Percentiles rank a stretch among this genome's conserved stretches.
phyloP scores from a whole-genome alignment of 1,140 invertebrate species.

The Plodia interpunctella region DNA sequence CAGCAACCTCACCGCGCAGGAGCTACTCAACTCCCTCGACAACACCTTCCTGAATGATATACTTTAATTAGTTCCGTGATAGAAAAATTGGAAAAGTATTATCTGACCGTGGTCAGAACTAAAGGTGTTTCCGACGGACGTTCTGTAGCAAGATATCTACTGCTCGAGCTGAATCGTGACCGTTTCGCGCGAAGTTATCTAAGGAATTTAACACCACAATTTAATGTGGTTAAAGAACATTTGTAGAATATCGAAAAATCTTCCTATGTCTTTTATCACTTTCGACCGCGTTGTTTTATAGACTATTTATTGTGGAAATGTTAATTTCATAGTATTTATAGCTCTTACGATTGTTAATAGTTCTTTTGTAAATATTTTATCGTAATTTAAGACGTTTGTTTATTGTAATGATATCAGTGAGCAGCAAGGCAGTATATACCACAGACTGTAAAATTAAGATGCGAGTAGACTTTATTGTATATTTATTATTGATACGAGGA shows the following conservation, averaged over 20 bases:
- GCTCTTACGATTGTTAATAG: conserved; percentile 54
- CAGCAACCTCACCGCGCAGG: conserved; percentile 85
- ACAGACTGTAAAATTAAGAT: neutral
- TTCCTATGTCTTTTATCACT: conserved; percentile 43
- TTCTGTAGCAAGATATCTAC: neutral
- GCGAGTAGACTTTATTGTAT: conserved; percentile 35
- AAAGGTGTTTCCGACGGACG: too few relatives aligned
- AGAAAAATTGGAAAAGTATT: too few relatives aligned
- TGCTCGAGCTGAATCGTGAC: conserved; percentile 23
- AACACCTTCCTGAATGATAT: conserved; percentile 73
- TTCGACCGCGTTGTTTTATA: conserved; percentile 61
- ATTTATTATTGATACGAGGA: conserved; percentile 56
- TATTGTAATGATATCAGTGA: conserved; percentile 14
- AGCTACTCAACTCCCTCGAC: conserved; percentile 83
- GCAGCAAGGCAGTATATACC: neutral
- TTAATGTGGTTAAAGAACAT: conserved; percentile 31
- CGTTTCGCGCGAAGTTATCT: conserved; percentile 62
- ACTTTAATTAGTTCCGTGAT: conserved; percentile 32
- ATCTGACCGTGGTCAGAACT: too few relatives aligned
- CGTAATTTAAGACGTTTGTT: conserved; percentile 26
- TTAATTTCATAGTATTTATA: conserved; percentile 65
- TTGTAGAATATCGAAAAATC: conserved; percentile 24
- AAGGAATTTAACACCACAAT: conserved; percentile 53
- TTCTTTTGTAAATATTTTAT: conserved; percentile 62
- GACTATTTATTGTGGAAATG: conserved; percentile 64